These are phyloP conservation scores for Sitophilus oryzae DNA, from an alignment of 1,140 invertebrate genomes.

Conservation along the genomic window DNA sequence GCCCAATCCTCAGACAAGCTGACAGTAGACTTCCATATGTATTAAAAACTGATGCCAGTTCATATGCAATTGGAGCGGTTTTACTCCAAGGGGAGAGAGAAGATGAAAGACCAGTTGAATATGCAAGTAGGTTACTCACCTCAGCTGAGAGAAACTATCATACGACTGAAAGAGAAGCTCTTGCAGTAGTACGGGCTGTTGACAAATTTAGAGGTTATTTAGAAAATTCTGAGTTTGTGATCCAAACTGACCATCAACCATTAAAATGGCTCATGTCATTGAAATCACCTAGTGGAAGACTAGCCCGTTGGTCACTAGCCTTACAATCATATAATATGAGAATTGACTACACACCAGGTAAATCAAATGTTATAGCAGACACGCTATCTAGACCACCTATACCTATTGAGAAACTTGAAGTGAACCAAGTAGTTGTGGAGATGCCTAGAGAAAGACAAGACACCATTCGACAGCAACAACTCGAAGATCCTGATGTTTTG, in stretches of 20 bases:
- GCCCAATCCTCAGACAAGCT: slow-evolving; percentile 6
- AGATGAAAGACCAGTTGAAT: slow-evolving; percentile 44
- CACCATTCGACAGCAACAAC: background rate
- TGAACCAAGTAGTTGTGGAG: background rate
- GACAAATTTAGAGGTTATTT: slow-evolving; percentile 28
- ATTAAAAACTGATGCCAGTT: slow-evolving; percentile 8
- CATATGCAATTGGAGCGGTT: slow-evolving; percentile 10
- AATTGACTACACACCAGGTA: slow-evolving; percentile 20
- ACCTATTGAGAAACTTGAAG: background rate
- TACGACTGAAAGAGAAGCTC: slow-evolving; percentile 41
- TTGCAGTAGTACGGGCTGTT: slow-evolving; percentile 44
- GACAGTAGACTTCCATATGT: slow-evolving; percentile 1
- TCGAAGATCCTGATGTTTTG: slow-evolving; percentile 2
- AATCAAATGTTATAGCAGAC: slow-evolving; percentile 18
- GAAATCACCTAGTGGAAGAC: slow-evolving; percentile 42
- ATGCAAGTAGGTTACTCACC: slow-evolving; percentile 41
- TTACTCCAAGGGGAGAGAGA: slow-evolving; percentile 18
- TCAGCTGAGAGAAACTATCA: no score
- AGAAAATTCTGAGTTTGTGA: slow-evolving; percentile 15
- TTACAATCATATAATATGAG: slow-evolving; percentile 19
- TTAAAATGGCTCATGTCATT: slow-evolving; percentile 46
- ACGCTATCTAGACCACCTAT: slow-evolving; percentile 19
- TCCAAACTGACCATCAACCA: slow-evolving; percentile 46
- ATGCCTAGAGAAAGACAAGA: background rate
- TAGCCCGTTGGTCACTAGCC: slow-evolving; percentile 44